Conservation (phyloP, 2,888 invertebrate genomes). For the Plagodis pulveraria region DNA sequence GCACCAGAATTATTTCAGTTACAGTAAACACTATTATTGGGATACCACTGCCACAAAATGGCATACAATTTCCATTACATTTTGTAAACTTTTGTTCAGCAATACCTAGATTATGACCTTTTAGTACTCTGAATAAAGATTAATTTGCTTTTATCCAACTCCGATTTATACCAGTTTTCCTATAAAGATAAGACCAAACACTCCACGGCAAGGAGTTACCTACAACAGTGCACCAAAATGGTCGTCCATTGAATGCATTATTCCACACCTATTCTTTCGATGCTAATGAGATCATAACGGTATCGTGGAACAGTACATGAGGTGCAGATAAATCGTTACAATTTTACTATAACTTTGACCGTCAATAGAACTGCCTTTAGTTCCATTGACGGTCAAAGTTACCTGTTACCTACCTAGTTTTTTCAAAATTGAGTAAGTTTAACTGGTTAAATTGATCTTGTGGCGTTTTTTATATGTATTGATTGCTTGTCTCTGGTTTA, state of each 20-base stretch:
- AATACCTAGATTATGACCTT: background rate
- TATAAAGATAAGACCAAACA: slow-evolving; percentile 20
- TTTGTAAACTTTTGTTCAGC: background rate
- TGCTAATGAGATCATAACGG: slow-evolving; percentile 53
- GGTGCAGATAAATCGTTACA: background rate
- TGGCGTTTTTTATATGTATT: no score
- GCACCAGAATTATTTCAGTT: no score
- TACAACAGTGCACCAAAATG: slow-evolving; percentile 37
- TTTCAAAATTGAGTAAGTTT: no score
- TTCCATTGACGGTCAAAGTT: no score
- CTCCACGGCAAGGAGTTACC: slow-evolving; percentile 24
- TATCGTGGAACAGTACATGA: slow-evolving; percentile 29
- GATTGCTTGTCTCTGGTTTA: no score
- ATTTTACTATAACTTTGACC: no score
- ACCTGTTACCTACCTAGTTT: no score
- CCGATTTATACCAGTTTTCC: slow-evolving; percentile 20
- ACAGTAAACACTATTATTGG: no score
- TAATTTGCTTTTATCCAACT: slow-evolving; percentile 5
- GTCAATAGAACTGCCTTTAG: no score
- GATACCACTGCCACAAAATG: no score
- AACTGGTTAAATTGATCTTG: no score
- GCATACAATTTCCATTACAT: no score
- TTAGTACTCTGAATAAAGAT: background rate
- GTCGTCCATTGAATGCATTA: slow-evolving; percentile 52
- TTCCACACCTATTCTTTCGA: slow-evolving; percentile 58